A percentile compares a stretch with the other conserved stretches of the same genome.
phyloP scores from a whole-genome alignment of 1,140 invertebrate genomes.

The Ptiloglossa arizonensis region DNA sequence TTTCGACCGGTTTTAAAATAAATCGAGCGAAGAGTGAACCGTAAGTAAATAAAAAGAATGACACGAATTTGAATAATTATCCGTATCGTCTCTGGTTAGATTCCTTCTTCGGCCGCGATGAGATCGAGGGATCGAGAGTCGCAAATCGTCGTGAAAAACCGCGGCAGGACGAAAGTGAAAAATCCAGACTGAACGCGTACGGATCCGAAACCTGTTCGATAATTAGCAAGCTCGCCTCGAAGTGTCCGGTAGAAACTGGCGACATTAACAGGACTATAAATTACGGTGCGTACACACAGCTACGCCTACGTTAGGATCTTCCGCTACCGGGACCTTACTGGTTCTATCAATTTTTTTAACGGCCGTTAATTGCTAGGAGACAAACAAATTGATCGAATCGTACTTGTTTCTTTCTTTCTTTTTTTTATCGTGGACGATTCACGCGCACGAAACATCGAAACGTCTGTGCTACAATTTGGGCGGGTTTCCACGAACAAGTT shows the following conservation, averaged over 20 bases:
- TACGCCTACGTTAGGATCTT: neutral
- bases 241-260: conserved; percentile 23
- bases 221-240: conserved; percentile 46
- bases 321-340: neutral
- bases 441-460: neutral
- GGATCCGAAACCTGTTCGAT: conserved; percentile 39
- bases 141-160: neutral
- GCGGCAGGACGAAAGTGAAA: conserved; percentile 21
- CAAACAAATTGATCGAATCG: conserved; percentile 2
- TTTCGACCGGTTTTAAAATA: no score
- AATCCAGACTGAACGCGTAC: neutral
- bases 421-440: neutral
- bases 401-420: no score
- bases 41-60: no score
- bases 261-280: conserved; percentile 41
- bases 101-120: no score
- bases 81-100: no score
- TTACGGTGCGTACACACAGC: neutral
- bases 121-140: neutral
- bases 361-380: neutral
- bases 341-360: neutral
- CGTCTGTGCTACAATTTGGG: no score
- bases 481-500: neutral
- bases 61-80: no score
- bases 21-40: no score